Base-by-base conservation (phyloP, 2,113 vertebrate species). In the Xiphophorus maculatus region DNA sequence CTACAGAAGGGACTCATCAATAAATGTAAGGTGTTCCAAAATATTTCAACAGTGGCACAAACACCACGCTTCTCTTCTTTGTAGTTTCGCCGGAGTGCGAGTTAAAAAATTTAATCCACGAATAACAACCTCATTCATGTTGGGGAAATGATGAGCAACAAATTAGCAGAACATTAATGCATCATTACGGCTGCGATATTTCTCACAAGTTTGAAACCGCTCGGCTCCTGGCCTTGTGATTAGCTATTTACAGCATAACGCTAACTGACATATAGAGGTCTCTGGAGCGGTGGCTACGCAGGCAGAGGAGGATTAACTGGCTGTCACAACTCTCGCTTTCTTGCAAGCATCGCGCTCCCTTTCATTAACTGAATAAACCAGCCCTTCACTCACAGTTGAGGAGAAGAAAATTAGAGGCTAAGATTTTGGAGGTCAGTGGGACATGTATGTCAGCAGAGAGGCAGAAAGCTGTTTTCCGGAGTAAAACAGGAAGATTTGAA, bases 181-280 rank as follows among this genome's bases (percentile, higher is more conserved):
- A 85, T 93, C 89, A 89, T 84, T 79, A 84, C 17, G 76, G 73
- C 74, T 81, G 85, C 73, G 76, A 79, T 70, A 81, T 77, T 81
- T 19, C 87, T 86, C 84, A 86, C 73, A 80, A 91, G 80, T 80
- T 77, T 78, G 75, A 13, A 37, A 42, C 87, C 27, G 75, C 89
- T 82, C 48, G 63, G 76, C 88, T 89, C 79, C 64, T 64, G 1
- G 70, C 65, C 79, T 88, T 74, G 82, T 77, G 66, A 86, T 86
- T 74, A 88, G 83, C 87, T 84, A 88, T 91, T 92, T 87, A 91
- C 87, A 79, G 70, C 76, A 40, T 91, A 93, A 93, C 90, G 87
- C 87, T 92, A 93, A 92, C 86, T 91, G 89, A 89, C 90, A 86
- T 86, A 89, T 89, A 91, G 87, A 90, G 89, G 91, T 90, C 89